phyloP scores from a whole-genome alignment of 2,888 invertebrate genomes.

The Monochamus alternatus region DNA sequence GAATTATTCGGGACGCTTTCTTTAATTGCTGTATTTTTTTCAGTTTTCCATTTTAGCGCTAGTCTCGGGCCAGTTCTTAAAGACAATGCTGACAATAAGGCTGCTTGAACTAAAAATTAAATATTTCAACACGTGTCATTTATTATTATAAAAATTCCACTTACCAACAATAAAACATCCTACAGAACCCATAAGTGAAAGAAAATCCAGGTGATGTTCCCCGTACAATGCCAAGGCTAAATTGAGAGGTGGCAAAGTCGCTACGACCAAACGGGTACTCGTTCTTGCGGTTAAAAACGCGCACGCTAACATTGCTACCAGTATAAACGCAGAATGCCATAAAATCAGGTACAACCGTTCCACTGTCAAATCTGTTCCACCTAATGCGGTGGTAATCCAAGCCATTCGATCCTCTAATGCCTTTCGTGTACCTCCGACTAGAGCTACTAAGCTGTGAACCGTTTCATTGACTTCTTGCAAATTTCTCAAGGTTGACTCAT shows the following conservation, averaged over 20 bases:
- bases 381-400: slow-evolving; percentile 67
- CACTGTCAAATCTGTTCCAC: slow-evolving; percentile 68
- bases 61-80: slow-evolving; percentile 25
- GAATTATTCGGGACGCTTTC: neutral
- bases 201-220: slow-evolving; percentile 58
- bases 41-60: slow-evolving; percentile 42
- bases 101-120: slow-evolving; percentile 55
- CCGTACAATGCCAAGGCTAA: slow-evolving; percentile 63
- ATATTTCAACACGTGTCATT: neutral
- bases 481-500: slow-evolving; percentile 72
- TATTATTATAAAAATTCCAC: slow-evolving; percentile 16
- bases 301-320: slow-evolving; percentile 66
- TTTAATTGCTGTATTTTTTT: slow-evolving; percentile 43
- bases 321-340: slow-evolving; percentile 65
- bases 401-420: slow-evolving; percentile 66
- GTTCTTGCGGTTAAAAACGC: slow-evolving; percentile 65
- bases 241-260: slow-evolving; percentile 65
- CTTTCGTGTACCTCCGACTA: slow-evolving; percentile 65
- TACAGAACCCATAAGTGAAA: slow-evolving; percentile 55
- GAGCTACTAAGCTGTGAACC: slow-evolving; percentile 67
- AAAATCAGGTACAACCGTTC: slow-evolving; percentile 65
- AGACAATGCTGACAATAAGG: slow-evolving; percentile 46
- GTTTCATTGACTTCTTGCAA: slow-evolving; percentile 73
- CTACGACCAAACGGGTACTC: slow-evolving; percentile 62
- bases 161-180: slow-evolving; percentile 56